Base-by-base conservation (phyloP, 2,113 vertebrate genomes). In the Oryzias melastigma region DNA sequence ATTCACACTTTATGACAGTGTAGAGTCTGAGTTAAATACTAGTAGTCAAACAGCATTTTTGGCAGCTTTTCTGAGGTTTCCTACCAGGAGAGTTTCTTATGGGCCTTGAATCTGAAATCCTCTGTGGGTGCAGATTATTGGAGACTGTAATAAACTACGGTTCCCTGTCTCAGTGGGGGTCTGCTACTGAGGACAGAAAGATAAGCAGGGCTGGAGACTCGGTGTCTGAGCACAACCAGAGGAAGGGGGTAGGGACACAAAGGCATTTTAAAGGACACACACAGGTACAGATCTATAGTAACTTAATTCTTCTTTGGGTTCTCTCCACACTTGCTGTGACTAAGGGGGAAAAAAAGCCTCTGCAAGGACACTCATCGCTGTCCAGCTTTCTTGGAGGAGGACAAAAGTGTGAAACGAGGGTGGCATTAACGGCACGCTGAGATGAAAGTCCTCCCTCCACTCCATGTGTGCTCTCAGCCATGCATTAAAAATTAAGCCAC, bases 81-180 rank as follows among this genome's bases (percentile, higher is more conserved):
- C 22, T 59, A 46, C 49, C 2, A 4, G 57, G 49, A 57, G 25
- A 44, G 47, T 65, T 25, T 7, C 52, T 49, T 2, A 4, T 25
- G 10, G 1, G 65, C 41, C 5, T 40, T 27, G 65, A 78, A 66
- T 71, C 46, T 1, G 52, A 64, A 62, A 64, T 85, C 81, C 77
- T 76, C 17, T 0, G 83, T 77, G 81, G 72, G 64, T 72, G 65
- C 71, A 67, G 75, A 82, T 88, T 80, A 85, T 84, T 79, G 75
- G 55, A 75, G 71, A 75, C 77, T 81, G 83, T 80, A 84, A 87
- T 88, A 84, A 88, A 87, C 84, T 83, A 68, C 76, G 75, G 27
- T 71, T 85, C 71, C 68, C 52, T 27, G 71, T 88, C 82, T 81
- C 86, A 52, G 81, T 24, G 81, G 84, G 84, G 84, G 82, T 65